A percentile compares a stretch with the other conserved stretches of the same genome.
phyloP scores from a whole-genome alignment of 2,113 vertebrate species.

The Montifringilla adamsi region DNA sequence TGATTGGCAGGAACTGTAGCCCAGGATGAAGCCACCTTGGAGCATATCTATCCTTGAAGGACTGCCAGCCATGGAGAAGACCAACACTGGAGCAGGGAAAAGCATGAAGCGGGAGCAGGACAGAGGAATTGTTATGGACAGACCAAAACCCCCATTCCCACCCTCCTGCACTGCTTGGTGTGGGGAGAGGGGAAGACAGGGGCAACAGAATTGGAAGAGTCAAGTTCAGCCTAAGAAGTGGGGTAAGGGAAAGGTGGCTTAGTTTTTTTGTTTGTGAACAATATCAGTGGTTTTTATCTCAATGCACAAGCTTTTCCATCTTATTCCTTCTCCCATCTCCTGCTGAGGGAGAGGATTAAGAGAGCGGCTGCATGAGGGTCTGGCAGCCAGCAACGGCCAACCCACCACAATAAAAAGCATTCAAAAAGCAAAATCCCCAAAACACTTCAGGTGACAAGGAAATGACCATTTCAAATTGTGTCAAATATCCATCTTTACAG shows the following conservation, averaged over 20 bases:
- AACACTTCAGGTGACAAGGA: neutral
- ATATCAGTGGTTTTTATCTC: neutral
- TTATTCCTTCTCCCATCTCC: neutral
- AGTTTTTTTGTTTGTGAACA: neutral
- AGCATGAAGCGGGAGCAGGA: neutral
- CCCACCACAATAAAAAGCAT: neutral
- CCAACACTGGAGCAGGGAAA: neutral
- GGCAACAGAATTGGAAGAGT: neutral
- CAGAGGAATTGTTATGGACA: neutral
- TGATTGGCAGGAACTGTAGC: neutral
- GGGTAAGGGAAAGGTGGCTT: neutral
- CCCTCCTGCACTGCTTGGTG: neutral
- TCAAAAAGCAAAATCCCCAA: neutral
- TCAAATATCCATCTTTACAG: neutral
- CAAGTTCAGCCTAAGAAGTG: neutral
- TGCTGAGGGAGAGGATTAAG: neutral
- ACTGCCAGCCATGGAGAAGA: neutral
- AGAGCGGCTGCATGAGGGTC: accelerated
- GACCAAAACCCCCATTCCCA: neutral
- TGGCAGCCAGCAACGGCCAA: neutral
- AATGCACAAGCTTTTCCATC: neutral
- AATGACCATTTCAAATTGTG: neutral
- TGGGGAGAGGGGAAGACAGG: neutral
- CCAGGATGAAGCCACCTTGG: neutral
- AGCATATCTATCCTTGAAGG: neutral